These are phyloP conservation scores for Petroica traversi DNA, from an alignment of 2,113 vertebrate genomes.

Conservation along the genomic window DNA sequence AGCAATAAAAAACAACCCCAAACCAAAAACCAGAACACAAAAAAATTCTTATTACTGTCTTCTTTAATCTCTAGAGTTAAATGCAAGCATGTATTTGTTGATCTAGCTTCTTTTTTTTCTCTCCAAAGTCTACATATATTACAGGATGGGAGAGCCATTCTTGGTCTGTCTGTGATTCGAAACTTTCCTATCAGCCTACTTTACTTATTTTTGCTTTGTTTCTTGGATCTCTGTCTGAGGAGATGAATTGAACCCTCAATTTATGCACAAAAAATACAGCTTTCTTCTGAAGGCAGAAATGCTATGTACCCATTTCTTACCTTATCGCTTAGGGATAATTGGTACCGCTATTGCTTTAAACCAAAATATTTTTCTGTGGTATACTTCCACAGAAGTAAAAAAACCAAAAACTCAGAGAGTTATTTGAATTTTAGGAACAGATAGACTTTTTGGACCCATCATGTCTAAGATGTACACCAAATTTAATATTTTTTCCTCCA, in stretches of 20 bases:
- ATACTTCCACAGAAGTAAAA: too few relatives aligned
- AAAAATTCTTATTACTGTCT: neutral
- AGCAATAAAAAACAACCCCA: neutral
- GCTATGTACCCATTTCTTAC: neutral
- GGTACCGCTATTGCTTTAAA: neutral
- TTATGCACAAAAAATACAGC: neutral
- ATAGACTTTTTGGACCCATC: neutral
- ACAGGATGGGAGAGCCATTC: neutral
- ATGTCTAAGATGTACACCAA: neutral
- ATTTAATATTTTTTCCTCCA: neutral
- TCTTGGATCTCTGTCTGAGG: neutral
- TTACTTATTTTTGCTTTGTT: neutral
- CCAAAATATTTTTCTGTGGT: neutral
- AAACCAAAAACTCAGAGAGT: neutral
- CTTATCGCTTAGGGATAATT: neutral
- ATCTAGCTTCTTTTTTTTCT: neutral
- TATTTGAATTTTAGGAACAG: neutral
- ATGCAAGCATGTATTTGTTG: neutral
- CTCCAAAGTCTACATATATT: neutral
- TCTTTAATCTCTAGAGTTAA: neutral
- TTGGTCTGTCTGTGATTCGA: neutral
- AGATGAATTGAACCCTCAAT: neutral
- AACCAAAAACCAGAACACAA: accelerated
- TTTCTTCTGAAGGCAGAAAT: neutral
- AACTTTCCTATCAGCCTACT: neutral